Percentiles rank a stretch among this genome's conserved stretches.
Evolutionary conservation across 1,140 invertebrate species (phyloP).

Genomic region (Acromyrmex echinatior): DNA sequence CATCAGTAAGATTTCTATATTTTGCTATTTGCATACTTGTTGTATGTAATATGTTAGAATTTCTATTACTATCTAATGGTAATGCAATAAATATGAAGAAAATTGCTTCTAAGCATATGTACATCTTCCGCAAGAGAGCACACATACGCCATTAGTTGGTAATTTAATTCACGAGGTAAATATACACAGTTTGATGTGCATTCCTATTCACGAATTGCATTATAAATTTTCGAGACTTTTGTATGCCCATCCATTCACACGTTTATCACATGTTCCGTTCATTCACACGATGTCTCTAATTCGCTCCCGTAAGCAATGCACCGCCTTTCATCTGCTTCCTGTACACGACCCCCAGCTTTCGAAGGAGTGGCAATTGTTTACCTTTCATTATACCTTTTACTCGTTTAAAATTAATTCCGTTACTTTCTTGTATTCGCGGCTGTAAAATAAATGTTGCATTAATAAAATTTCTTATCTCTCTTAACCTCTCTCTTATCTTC

Average conservation of each 20-base stretch:
- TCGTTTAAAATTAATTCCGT: constrained; percentile 26
- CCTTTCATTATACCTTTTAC: constrained; percentile 62
- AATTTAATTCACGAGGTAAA: constrained; percentile 62
- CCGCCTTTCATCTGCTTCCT: constrained; percentile 54
- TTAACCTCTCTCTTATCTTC: neutral
- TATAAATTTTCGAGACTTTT: constrained; percentile 61
- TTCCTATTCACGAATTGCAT: constrained; percentile 31
- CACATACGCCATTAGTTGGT: constrained; percentile 6
- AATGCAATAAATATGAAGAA: neutral
- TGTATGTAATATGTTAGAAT: neutral
- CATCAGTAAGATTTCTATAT: neutral
- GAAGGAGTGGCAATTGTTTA: constrained; percentile 67
- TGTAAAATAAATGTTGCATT: neutral
- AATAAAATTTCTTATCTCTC: neutral
- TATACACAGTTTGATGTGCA: constrained; percentile 7
- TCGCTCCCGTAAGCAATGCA: constrained; percentile 52
- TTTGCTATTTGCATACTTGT: neutral
- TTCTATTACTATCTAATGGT: neutral
- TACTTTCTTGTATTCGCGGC: constrained; percentile 5
- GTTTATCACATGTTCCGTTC: constrained; percentile 65
- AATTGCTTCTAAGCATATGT: neutral
- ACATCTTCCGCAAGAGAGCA: neutral
- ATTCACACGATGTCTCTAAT: constrained; percentile 74
- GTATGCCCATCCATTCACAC: constrained; percentile 68
- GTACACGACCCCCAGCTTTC: constrained; percentile 25